Conservation (phyloP, 2,888 invertebrate species). For the Pyralis farinalis region DNA sequence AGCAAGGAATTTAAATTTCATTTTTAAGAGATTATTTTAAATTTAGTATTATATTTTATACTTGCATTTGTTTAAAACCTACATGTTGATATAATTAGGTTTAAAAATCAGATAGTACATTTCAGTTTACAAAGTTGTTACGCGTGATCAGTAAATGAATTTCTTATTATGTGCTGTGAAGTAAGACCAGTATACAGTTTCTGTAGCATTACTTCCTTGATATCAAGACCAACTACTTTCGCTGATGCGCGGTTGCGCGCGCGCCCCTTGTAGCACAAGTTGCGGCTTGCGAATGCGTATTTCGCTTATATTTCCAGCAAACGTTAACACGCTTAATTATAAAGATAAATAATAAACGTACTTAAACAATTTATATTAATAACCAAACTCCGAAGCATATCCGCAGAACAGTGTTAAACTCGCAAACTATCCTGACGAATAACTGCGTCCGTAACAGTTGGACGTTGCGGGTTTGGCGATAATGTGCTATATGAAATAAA, state of each 20-base stretch:
- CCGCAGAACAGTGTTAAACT: conserved; percentile 24
- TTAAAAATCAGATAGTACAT: too few species aligned
- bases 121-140: not conserved
- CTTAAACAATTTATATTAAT: conserved; percentile 31
- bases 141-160: not conserved
- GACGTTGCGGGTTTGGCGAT: conserved; percentile 19
- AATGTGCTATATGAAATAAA: conserved; percentile 29
- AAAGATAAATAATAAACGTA: conserved; percentile 9
- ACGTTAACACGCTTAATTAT: conserved; percentile 16
- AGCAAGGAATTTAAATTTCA: too few species aligned
- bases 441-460: conserved; percentile 32
- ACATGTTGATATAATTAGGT: too few species aligned
- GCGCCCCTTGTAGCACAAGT: conserved; percentile 30
- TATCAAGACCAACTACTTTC: conserved; percentile 75
- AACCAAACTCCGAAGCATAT: conserved; percentile 39
- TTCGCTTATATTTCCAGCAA: conserved; percentile 25
- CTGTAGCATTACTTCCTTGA: conserved; percentile 55
- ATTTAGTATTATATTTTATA: too few species aligned
- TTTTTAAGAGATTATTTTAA: too few species aligned
- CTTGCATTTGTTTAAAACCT: too few species aligned
- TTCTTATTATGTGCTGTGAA: not conserved
- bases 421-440: conserved; percentile 20
- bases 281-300: conserved; percentile 23
- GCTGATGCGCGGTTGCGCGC: conserved; percentile 33
- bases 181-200: conserved; percentile 44